phyloP scores from a whole-genome alignment of 2,113 vertebrate species.

The Otocyon megalotis region DNA sequence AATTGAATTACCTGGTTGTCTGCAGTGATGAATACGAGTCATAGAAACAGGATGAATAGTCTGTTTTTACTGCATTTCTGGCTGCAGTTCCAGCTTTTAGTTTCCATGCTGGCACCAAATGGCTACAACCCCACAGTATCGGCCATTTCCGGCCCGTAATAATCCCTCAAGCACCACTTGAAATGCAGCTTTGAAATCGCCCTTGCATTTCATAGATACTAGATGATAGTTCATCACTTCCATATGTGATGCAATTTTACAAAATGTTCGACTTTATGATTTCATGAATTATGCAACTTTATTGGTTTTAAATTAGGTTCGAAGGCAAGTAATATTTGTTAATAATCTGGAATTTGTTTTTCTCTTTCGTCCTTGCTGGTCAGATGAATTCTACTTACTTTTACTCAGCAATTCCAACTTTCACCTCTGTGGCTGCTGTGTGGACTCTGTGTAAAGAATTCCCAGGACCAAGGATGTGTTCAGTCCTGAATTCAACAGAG shows the following conservation, averaged over 20 bases:
- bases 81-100: neutral
- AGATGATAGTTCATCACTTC: neutral
- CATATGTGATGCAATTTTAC: too few relatives aligned
- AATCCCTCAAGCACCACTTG: neutral
- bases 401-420: neutral
- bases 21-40: neutral
- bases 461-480: neutral
- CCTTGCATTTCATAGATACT: neutral
- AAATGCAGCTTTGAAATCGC: neutral
- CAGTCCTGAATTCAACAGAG: neutral
- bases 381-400: neutral
- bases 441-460: neutral
- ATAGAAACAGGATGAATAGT: neutral
- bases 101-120: neutral
- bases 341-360: neutral
- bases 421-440: neutral
- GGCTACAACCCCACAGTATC: neutral
- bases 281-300: neutral
- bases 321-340: neutral
- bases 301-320: neutral
- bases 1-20: slow-evolving; percentile 66
- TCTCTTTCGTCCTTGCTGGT: neutral
- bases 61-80: neutral
- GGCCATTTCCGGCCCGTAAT: accelerated
- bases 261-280: neutral